Evolutionary conservation across 2,797 vertebrate genomes (phyloP).

Genomic region (Bovichtus diacanthus): DNA sequence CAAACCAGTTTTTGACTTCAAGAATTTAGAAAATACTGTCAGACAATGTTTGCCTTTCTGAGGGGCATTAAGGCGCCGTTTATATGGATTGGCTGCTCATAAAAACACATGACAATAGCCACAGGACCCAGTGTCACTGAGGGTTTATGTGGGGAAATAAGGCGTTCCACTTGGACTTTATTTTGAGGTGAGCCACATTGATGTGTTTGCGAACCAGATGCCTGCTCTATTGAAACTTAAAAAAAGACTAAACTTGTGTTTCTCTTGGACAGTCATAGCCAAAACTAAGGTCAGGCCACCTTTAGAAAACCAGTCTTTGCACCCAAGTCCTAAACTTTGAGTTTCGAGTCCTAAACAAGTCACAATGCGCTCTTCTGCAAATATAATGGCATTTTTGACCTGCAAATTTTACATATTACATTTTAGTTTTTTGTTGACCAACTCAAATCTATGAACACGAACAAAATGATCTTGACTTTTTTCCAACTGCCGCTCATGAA

Average conservation of each 20-base stretch:
- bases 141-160: slow-evolving; percentile 31
- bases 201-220: slow-evolving; percentile 59
- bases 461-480: too few species aligned
- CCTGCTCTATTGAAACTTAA: not conserved
- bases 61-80: not conserved
- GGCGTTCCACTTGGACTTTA: slow-evolving; percentile 31
- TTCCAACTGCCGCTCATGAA: too few species aligned
- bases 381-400: too few species aligned
- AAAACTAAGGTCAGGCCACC: not conserved
- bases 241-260: not conserved
- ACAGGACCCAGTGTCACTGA: not conserved
- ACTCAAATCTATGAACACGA: too few species aligned
- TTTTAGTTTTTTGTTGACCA: too few species aligned
- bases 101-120: slow-evolving; percentile 34
- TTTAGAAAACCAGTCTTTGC: too few species aligned
- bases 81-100: not conserved
- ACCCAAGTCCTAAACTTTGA: too few species aligned
- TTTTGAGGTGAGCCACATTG: slow-evolving; percentile 42
- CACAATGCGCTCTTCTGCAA: too few species aligned
- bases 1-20: slow-evolving; percentile 6
- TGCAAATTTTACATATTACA: too few species aligned
- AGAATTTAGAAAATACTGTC: slow-evolving; percentile 8
- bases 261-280: not conserved
- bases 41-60: slow-evolving; percentile 19
- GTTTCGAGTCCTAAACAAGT: too few species aligned